Evolutionary conservation across 2,888 invertebrate genomes (phyloP).

Genomic region (Hirtodrosophila trivittata): DNA sequence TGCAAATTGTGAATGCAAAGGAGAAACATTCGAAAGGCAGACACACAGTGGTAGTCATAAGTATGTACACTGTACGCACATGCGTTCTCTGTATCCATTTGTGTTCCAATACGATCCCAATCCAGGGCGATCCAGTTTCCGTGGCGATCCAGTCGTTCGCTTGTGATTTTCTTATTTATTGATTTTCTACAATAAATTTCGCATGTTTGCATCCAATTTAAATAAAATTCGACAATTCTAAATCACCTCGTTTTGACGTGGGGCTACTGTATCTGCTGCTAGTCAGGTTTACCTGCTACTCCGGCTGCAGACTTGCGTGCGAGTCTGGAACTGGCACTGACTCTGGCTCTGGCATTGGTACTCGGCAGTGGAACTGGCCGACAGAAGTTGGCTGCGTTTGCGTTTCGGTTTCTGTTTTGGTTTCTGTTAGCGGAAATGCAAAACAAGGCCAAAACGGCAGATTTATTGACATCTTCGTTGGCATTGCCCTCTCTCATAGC

Average conservation of each 20-base stretch:
- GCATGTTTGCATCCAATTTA: conserved; percentile 84
- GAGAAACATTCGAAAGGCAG: conserved; percentile 9
- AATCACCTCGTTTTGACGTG: conserved; percentile 84
- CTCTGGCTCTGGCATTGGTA: conserved; percentile 16
- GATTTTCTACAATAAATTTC: conserved; percentile 84
- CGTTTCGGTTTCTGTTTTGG: too few relatives aligned
- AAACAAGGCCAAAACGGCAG: conserved; percentile 81
- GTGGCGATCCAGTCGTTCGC: conserved; percentile 57
- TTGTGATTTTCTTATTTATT: conserved; percentile 82
- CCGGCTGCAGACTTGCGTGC: conserved; percentile 61
- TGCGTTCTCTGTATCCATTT: conserved; percentile 31
- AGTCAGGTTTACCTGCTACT: conserved; percentile 32
- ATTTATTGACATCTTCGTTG: conserved; percentile 82
- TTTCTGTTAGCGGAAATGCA: conserved; percentile 79
- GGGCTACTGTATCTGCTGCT: conserved; percentile 75
- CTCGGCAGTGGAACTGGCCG: conserved; percentile 2
- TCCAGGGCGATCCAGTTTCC: conserved; percentile 16
- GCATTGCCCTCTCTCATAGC: conserved; percentile 16
- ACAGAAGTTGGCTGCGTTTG: conserved; percentile 25
- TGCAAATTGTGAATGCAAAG: conserved; percentile 51
- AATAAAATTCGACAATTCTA: conserved; percentile 84
- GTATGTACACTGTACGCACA: conserved; percentile 39
- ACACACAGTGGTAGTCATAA: conserved; percentile 32
- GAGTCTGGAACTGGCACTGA: conserved; percentile 22
- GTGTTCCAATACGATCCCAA: conserved; percentile 4